A percentile compares a stretch with the other conserved stretches of the same genome.
Evolutionary conservation across 2,888 invertebrate genomes (phyloP).

Genomic region (Strigamia maritima): DNA sequence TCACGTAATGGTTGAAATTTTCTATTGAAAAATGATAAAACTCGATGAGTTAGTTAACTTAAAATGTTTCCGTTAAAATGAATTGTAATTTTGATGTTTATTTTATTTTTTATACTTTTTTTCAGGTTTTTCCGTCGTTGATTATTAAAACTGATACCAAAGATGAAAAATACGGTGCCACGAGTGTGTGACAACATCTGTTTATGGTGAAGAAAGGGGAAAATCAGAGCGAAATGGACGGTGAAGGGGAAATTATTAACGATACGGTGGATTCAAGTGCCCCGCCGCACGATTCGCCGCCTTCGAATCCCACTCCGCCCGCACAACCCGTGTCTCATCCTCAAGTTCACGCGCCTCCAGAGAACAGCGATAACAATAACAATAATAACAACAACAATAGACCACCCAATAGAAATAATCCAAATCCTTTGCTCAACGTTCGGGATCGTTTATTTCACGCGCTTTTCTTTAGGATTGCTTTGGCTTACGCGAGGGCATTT

Average conservation of each 20-base stretch:
- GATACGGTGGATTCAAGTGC: no score
- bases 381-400: slow-evolving; percentile 45
- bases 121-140: neutral
- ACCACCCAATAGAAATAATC: slow-evolving; percentile 56
- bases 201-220: neutral
- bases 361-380: slow-evolving; percentile 38
- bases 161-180: neutral
- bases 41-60: no score
- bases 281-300: neutral
- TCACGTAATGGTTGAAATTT: no score
- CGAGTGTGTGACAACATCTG: neutral
- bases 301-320: neutral
- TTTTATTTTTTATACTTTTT: neutral
- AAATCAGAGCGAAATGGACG: neutral
- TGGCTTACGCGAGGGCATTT: slow-evolving; percentile 87
- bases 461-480: slow-evolving; percentile 84
- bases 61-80: no score
- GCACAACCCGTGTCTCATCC: neutral
- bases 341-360: neutral
- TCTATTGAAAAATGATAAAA: no score
- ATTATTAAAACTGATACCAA: neutral
- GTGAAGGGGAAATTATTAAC: neutral
- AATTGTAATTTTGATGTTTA: neutral
- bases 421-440: slow-evolving; percentile 77
- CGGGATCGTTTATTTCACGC: slow-evolving; percentile 91